These are phyloP conservation scores for Apamea monoglypha DNA, from an alignment of 2,888 invertebrate species.

Conservation along the genomic window DNA sequence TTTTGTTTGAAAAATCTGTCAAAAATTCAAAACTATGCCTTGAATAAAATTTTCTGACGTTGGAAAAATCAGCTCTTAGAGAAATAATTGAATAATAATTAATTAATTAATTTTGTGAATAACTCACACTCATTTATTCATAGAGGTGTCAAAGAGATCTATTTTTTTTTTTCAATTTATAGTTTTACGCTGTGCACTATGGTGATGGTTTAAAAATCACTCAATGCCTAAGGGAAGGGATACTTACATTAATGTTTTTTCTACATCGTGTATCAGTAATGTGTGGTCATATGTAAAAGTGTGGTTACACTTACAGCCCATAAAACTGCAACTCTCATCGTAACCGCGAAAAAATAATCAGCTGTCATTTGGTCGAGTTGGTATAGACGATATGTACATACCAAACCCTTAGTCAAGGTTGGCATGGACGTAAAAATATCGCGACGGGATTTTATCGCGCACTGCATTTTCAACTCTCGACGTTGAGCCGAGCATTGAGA, in stretches of 20 bases:
- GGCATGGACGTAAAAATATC: too few species aligned
- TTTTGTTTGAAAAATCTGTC: too few species aligned
- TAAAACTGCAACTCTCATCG: not conserved
- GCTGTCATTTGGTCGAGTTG: not conserved
- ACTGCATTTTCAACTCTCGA: not conserved
- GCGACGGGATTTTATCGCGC: not conserved
- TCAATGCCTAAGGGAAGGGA: not conserved
- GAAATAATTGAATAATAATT: not conserved
- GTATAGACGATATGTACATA: too few species aligned
- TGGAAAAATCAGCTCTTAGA: too few species aligned
- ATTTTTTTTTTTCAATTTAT: not conserved
- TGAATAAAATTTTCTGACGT: too few species aligned
- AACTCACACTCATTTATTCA: not conserved
- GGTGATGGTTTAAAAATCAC: constrained; percentile 22
- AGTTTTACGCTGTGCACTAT: not conserved
- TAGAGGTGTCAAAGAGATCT: not conserved
- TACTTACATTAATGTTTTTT: not conserved
- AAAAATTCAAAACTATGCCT: too few species aligned
- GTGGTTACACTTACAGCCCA: not conserved
- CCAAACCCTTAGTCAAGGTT: too few species aligned
- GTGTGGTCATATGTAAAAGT: not conserved
- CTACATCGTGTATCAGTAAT: not conserved
- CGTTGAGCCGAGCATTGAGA: not conserved
- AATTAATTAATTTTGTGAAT: not conserved
- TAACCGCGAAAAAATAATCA: not conserved